phyloP scores from a whole-genome alignment of 2,888 invertebrate species.

The Dryobotodes eremita region DNA sequence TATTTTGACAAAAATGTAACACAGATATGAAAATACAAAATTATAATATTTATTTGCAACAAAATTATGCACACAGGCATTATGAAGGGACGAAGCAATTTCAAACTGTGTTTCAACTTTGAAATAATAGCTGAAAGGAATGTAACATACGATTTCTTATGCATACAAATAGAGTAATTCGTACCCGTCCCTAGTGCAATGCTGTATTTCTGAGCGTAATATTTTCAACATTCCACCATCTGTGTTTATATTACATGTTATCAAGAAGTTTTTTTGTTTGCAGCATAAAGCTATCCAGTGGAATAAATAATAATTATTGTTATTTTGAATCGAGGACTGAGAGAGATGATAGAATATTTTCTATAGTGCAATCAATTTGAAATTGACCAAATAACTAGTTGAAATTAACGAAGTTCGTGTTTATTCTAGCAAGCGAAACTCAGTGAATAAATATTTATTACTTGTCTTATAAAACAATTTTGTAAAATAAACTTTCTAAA shows the following conservation, averaged over 20 bases:
- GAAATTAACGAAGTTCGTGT: background rate
- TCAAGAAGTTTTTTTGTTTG: constrained; percentile 36
- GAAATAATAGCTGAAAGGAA: constrained; percentile 54
- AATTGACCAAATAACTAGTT: background rate
- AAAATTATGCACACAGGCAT: background rate
- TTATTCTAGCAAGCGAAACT: background rate
- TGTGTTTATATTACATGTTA: constrained; percentile 22
- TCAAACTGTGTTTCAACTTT: constrained; percentile 34
- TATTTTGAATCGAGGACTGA: constrained; percentile 2
- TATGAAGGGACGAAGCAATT: constrained; percentile 30
- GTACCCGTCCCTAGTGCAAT: constrained; percentile 41
- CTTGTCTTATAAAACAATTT: background rate
- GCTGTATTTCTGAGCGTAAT: constrained; percentile 44
- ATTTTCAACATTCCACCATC: constrained; percentile 38
- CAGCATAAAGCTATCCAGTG: background rate
- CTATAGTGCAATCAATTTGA: background rate
- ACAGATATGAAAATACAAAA: too few species aligned
- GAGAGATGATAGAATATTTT: too few species aligned
- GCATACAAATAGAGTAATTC: constrained; percentile 60
- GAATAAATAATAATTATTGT: background rate
- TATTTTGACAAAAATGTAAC: background rate
- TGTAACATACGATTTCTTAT: constrained; percentile 56
- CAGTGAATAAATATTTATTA: background rate
- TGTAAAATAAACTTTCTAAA: background rate
- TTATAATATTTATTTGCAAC: background rate